Conservation (phyloP, 2,888 invertebrate species). For the Danaus chrysippus region DNA sequence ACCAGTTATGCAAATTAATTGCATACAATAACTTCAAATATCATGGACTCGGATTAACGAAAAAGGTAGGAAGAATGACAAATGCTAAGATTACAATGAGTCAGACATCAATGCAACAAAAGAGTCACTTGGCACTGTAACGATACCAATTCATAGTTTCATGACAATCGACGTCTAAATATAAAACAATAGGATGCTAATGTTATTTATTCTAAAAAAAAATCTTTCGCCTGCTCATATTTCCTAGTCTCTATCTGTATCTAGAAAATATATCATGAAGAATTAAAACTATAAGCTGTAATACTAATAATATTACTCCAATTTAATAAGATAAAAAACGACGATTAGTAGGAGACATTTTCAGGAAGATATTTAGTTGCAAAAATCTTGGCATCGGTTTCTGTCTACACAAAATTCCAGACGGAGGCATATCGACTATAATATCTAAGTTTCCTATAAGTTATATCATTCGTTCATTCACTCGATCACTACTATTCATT, state of each 20-base stretch:
- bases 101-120: slow-evolving; percentile 47
- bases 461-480: slow-evolving; percentile 1
- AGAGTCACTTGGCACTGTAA: slow-evolving; percentile 58
- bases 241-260: not conserved
- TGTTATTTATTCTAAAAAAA: not conserved
- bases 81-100: slow-evolving; percentile 9
- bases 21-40: not conserved
- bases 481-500: not conserved
- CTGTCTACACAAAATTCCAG: slow-evolving; percentile 17
- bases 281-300: not conserved
- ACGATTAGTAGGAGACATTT: slow-evolving; percentile 6
- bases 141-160: slow-evolving; percentile 48
- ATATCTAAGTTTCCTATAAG: not conserved
- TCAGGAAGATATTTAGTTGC: slow-evolving; percentile 14
- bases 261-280: no score
- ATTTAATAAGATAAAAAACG: not conserved
- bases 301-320: no score
- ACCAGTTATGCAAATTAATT: not conserved
- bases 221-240: not conserved
- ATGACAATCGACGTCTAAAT: slow-evolving; percentile 68
- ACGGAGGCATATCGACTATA: slow-evolving; percentile 4
- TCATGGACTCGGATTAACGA: slow-evolving; percentile 8
- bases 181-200: slow-evolving; percentile 50
- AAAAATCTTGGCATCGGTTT: slow-evolving; percentile 23
- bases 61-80: slow-evolving; percentile 2